Conservation (phyloP, 2,113 vertebrate species). For the Raja brachyura region DNA sequence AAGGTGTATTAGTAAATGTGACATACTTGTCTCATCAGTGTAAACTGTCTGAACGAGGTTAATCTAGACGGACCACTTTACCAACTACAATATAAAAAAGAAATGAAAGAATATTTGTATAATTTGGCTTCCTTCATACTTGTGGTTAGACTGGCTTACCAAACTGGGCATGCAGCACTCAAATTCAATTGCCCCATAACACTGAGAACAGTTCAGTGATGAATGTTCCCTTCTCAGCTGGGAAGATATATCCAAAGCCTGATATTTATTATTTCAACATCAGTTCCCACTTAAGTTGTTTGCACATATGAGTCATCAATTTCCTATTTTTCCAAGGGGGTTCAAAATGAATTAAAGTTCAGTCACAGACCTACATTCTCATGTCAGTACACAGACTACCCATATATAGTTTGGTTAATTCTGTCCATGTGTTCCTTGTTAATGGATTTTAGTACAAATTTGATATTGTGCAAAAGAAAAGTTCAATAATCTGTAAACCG, state of each 20-base stretch:
- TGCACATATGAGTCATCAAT: constrained; percentile 28
- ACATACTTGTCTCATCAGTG: not conserved
- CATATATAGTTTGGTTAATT: constrained; percentile 4
- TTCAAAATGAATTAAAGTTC: constrained; percentile 30
- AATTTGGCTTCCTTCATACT: not conserved
- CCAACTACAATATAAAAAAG: not conserved
- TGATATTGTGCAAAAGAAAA: constrained; percentile 29
- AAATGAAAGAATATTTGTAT: not conserved
- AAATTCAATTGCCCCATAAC: not conserved
- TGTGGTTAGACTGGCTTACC: not conserved
- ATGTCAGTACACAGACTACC: constrained; percentile 20
- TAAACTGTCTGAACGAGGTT: not conserved
- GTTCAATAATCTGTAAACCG: constrained; percentile 8
- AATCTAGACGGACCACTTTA: too few relatives aligned
- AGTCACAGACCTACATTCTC: constrained; percentile 16
- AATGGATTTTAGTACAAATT: constrained; percentile 31
- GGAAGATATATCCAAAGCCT: constrained; percentile 32
- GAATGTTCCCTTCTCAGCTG: constrained; percentile 30
- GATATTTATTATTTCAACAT: constrained; percentile 38
- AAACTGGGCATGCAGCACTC: not conserved
- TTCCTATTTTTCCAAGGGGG: constrained; percentile 22
- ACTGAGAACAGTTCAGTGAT: constrained; percentile 7
- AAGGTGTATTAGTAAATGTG: not conserved
- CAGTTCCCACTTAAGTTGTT: constrained; percentile 33
- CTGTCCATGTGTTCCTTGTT: constrained; percentile 1